phyloP scores from a whole-genome alignment of 1,140 invertebrate genomes.

The Macrotrachela quadricornifera region DNA sequence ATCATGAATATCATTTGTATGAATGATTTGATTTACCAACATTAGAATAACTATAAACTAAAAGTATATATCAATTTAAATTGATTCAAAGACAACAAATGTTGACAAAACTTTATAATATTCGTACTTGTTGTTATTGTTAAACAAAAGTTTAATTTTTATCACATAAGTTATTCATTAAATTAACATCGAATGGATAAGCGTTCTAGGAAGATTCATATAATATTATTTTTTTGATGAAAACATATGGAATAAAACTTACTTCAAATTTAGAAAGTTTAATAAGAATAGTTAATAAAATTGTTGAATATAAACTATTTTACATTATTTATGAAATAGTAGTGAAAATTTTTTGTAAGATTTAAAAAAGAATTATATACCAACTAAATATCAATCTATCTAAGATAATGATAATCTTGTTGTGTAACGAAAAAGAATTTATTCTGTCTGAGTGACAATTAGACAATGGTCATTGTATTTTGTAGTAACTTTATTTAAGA shows the following conservation, averaged over 20 bases:
- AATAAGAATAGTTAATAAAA: constrained; percentile 90
- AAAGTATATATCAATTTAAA: constrained; percentile 84
- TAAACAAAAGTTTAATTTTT: constrained; percentile 97
- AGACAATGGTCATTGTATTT: constrained; percentile 93
- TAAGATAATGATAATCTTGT: constrained; percentile 22
- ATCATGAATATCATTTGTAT: constrained; percentile 98
- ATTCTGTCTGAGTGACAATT: constrained; percentile 76
- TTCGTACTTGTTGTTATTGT: constrained; percentile 73
- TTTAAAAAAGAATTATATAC: constrained; percentile 90
- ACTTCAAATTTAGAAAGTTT: constrained; percentile 94
- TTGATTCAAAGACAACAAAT: constrained; percentile 91
- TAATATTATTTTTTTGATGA: neutral
- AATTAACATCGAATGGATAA: constrained; percentile 95
- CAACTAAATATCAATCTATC: constrained; percentile 90
- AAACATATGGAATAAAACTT: constrained; percentile 11
- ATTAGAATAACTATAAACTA: constrained; percentile 96
- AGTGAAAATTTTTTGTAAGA: constrained; percentile 96
- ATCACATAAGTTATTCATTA: constrained; percentile 98
- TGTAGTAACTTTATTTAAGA: constrained; percentile 46
- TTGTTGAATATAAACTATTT: constrained; percentile 74
- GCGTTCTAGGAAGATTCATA: constrained; percentile 42
- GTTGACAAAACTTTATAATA: constrained; percentile 89
- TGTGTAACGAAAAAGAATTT: constrained; percentile 16
- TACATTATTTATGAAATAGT: constrained; percentile 86
- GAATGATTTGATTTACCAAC: constrained; percentile 99